Evolutionary conservation across 2,888 invertebrate genomes (phyloP), one percentile per base, ranked within the genome.

Genomic region (Drosophila hamatofila): DNA sequence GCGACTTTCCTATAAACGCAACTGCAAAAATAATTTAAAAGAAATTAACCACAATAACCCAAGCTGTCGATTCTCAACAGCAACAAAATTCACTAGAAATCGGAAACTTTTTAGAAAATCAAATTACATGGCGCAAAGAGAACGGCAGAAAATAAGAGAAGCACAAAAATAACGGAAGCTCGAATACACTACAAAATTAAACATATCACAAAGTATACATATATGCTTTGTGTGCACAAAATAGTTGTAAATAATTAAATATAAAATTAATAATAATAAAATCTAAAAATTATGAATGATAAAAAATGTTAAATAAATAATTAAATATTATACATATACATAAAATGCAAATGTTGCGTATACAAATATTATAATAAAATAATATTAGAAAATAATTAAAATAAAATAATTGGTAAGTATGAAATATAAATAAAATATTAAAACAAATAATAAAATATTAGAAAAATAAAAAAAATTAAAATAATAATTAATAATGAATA

Each of bases 81-180:
- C 80, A 83, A 83, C 87, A 79, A 88, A 49, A 88, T 89, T 79
- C 75, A 81, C 90, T 74, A 88, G 86, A 87, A 87, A 87, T 87
- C 86, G 90, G 86, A 87, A 87, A 87, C 86, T 89, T 89, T 86
- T 85, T 75, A 89, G 79, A 85, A 87, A 87, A 87, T 87, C 86
- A 87, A 89, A 87, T 87, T 87, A 87, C 90, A 89, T 75, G 65
- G 69, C 51, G 78, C 74, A 80, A 68, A 75, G 67, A 71, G 68
- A 68, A 73, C 49, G 72, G 58, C 73, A 78, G 55, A 55, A 72
- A 71, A 69, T 72, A 64, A 5, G 23, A 16, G 46, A 16, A 23
- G 18, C 42, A 9, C 12, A 11, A 35, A 4, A 12, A 35, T 16
- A 44, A 7, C 66, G 55, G 18, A 67, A 64, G 25, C n/a, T 35